Conservation (phyloP, 2,797 vertebrate species). For the Delichon dasypus region DNA sequence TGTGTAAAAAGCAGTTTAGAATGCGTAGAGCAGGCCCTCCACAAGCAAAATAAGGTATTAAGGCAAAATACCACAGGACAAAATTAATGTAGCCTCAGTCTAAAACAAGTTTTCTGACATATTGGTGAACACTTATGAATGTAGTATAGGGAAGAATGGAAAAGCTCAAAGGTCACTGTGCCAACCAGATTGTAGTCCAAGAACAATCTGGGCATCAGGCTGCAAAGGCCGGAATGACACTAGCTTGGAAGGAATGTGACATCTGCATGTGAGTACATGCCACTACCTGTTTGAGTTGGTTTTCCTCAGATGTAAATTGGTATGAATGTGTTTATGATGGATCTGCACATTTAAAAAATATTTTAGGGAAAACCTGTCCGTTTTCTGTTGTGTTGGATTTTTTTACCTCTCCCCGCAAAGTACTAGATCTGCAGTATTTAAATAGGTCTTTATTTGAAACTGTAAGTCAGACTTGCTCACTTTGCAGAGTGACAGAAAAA, state of each 20-base stretch:
- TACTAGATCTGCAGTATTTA: neutral
- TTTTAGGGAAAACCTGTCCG: neutral
- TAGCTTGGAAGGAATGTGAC: neutral
- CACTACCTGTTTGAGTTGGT: neutral
- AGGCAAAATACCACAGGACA: neutral
- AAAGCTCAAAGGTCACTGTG: neutral
- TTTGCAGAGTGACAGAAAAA: neutral
- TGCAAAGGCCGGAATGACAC: neutral
- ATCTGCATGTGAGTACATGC: fast-evolving
- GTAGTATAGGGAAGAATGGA: neutral
- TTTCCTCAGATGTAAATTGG: neutral
- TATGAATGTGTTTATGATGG: neutral
- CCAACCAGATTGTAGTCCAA: neutral
- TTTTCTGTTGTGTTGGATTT: neutral
- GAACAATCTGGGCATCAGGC: neutral
- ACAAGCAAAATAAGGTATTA: neutral
- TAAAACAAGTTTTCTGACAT: neutral
- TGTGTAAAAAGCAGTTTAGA: neutral
- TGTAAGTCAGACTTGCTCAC: neutral
- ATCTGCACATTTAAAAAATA: neutral
- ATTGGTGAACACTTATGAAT: fast-evolving
- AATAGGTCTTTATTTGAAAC: neutral
- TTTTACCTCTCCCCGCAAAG: neutral
- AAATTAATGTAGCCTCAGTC: neutral
- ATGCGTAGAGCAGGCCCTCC: neutral